Evolutionary conservation across 2,888 invertebrate genomes (phyloP), one percentile per base, ranked within the genome.

Genomic region (Monopis laevigella): DNA sequence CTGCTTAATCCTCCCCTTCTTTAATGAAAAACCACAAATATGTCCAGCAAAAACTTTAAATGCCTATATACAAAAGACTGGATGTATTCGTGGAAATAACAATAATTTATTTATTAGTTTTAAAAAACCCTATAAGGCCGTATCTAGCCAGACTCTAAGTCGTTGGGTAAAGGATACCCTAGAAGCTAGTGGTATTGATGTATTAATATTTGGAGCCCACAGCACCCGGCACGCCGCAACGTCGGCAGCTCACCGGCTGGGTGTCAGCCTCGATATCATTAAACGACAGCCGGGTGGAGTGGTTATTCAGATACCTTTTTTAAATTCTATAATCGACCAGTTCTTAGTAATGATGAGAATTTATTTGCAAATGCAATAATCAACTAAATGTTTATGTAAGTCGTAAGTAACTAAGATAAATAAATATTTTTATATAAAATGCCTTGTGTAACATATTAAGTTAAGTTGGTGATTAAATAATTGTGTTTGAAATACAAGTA

Each of bases 201-300:
- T 30, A 2, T 32, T 27, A 12, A 42, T 41, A 1, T 45, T 45
- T 27, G 26, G 39, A n/a, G 45, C 48, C 1, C 48, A 48, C 30
- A 45, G 44, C 16, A 52, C 53, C 1, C 36, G 53, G 27, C 53
- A 55, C 34, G 50, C 55, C 3, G 29, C 52, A 6, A 51, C 54
- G 5, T 55, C 52, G 1, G 43, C 43, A 7, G 55, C 53, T 1
- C 29, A 40, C 6, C 46, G 45, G 34, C 19, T 42, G 8, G 51
- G 53, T 1, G 34, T 54, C 4, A 46, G 38, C 19, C 18, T 53
- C n/a, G 51, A 51, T n/a, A 7, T 42, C 2, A 51, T 52, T 10
- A 28, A 43, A 24, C 43, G 35, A 40, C 50, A 1, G 52, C 49
- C 10, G 51, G 52, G 1, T 53, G 52, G 52, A 44, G 43, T 5